phyloP scores from a whole-genome alignment of 2,113 vertebrate genomes.

The Neopipo cinnamomea region DNA sequence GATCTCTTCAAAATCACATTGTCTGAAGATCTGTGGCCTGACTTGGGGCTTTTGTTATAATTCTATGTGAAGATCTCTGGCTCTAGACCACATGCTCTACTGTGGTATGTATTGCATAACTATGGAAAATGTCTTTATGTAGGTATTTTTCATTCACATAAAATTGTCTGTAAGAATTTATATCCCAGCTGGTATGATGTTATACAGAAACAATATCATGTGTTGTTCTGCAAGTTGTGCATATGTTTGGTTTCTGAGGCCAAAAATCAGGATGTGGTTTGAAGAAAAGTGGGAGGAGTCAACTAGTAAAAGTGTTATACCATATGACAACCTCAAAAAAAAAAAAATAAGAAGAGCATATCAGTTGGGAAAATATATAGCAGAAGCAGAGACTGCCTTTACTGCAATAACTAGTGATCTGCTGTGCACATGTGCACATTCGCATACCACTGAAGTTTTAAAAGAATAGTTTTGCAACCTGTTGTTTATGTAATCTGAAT shows the following conservation, averaged over 20 bases:
- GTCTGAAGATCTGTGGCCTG: background rate
- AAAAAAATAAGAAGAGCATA: background rate
- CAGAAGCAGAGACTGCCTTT: constrained; percentile 7
- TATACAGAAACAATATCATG: constrained; percentile 63
- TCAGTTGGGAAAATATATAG: constrained; percentile 16
- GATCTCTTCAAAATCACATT: background rate
- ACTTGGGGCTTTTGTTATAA: background rate
- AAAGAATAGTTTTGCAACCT: background rate
- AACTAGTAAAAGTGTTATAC: constrained; percentile 56
- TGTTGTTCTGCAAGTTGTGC: constrained; percentile 56
- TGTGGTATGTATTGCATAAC: constrained; percentile 46
- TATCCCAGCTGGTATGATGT: constrained; percentile 59
- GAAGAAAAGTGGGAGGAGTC: constrained; percentile 54
- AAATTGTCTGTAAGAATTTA: constrained; percentile 70
- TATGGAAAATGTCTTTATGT: constrained; percentile 63
- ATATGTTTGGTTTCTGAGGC: constrained; percentile 57
- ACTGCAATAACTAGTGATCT: constrained; percentile 30
- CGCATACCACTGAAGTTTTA: background rate
- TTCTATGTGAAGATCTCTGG: constrained; percentile 9
- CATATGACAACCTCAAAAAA: constrained; percentile 34
- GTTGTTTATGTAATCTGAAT: background rate
- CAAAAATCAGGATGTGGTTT: constrained; percentile 64
- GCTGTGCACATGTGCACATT: constrained; percentile 15
- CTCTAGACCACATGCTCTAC: constrained; percentile 31
- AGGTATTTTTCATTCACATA: constrained; percentile 66